Percentiles rank a stretch among this genome's conserved stretches.
phyloP scores from a whole-genome alignment of 2,888 invertebrate species.

The Celastrina argiolus region DNA sequence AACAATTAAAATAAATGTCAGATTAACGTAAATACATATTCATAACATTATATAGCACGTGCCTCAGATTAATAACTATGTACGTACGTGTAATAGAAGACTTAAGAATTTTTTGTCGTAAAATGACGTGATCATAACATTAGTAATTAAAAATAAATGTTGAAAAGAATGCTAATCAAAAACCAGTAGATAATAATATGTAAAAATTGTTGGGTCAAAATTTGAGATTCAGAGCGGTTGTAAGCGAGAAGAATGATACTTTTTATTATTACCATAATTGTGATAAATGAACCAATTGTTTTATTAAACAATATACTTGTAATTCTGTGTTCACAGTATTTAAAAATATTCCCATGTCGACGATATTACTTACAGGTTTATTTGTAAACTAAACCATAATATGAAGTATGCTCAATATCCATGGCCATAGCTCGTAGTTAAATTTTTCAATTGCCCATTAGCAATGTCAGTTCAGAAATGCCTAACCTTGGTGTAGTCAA shows the following conservation, averaged over 20 bases:
- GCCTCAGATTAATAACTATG: no score
- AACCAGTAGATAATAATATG: neutral
- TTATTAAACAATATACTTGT: neutral
- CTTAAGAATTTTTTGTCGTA: neutral
- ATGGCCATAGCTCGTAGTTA: neutral
- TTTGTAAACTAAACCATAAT: neutral
- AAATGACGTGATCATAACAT: neutral
- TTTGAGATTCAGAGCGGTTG: neutral
- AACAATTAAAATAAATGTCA: conserved; percentile 4
- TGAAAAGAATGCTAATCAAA: neutral
- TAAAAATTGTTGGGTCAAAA: neutral
- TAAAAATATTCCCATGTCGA: neutral
- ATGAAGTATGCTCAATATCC: neutral
- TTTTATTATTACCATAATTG: neutral
- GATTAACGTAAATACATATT: neutral
- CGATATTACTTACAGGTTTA: neutral
- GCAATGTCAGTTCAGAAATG: neutral
- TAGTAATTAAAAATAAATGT: neutral
- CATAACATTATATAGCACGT: no score
- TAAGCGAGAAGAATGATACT: neutral
- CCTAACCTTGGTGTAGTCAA: neutral
- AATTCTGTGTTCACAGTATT: neutral
- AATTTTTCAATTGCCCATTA: neutral
- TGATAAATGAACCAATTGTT: neutral
- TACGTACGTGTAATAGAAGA: no score